Evolutionary conservation across 2,113 vertebrate species (phyloP), one percentile per base, ranked within the genome.

Genomic region (Aleadryas rufinucha): DNA sequence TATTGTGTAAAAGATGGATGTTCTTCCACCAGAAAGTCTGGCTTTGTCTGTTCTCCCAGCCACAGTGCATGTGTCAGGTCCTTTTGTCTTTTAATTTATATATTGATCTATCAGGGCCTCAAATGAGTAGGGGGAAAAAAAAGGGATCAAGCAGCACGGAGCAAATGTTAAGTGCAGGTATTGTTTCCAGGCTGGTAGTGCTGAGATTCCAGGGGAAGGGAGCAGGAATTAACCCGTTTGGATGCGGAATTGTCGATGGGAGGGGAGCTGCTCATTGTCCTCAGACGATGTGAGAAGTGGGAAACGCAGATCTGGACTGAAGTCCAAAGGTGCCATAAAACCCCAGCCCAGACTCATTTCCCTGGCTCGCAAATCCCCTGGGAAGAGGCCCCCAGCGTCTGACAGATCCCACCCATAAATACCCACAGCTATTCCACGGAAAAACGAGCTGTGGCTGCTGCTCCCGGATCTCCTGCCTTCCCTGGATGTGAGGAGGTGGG

Each of bases 391-490:
- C 14, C 0, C 1, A 3, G 45, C 3, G 27, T 3, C 47, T 45
- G 78, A 21, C 3, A 27, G 70, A 41, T 35, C 93, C 56, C 16
- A 1, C 13, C 74, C 33, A 3, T 10, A 16, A 39, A 33, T 6
- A 37, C 42, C 72, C 7, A 3, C 2, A 9, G 84, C 13, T 41
- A 52, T 9, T 6, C 9, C 63, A 14, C 0, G 1, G 81, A 5
- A 68, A 45, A 79, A 60, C 7, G 2, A 47, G 35, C 78, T 20
- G 69, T 16, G 84, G 64, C 47, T 31, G 37, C 1, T 21, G 28
- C 54, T 26, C 22, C 0, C 39, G 80, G 19, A 10, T 28, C 54
- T 72, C 37, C 63, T 8, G 72, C 7, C 0, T 31, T 22, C 39
- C 52, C 76, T 12, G 82, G 57, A 1, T 33, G 61, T 3, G 2